These are phyloP conservation scores for Penaeus monodon DNA, from an alignment of 2,888 invertebrate species.

Conservation along the genomic window DNA sequence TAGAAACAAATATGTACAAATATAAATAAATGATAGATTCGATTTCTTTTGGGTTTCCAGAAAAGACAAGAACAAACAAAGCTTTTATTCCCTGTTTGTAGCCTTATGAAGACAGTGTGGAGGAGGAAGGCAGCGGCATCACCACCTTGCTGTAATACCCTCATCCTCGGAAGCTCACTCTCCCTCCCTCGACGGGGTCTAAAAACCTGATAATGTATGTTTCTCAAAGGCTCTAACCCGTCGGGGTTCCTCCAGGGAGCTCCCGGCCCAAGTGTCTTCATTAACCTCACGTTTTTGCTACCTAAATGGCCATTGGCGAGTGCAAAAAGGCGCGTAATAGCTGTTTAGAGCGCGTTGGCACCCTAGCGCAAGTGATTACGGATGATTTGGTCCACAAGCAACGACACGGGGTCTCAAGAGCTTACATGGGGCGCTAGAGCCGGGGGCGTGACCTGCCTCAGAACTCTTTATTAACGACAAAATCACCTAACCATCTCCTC, in stretches of 20 bases:
- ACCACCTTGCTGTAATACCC: conserved; percentile 26
- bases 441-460: conserved; percentile 41
- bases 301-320: conserved; percentile 52
- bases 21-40: too few relatives aligned
- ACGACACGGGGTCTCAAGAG: conserved; percentile 41
- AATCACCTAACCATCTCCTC: conserved; percentile 37
- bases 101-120: background rate
- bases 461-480: conserved; percentile 41
- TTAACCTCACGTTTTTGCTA: conserved; percentile 48
- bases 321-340: conserved; percentile 47
- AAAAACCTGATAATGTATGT: conserved; percentile 58
- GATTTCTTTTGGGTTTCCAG: too few relatives aligned
- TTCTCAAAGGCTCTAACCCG: conserved; percentile 19
- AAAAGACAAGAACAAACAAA: too few relatives aligned
- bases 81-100: too few relatives aligned
- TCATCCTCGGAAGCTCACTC: conserved; percentile 31
- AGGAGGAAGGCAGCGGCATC: background rate
- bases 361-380: conserved; percentile 55
- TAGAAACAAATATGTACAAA: too few relatives aligned
- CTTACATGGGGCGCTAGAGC: conserved; percentile 16
- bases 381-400: conserved; percentile 58
- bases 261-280: conserved; percentile 50
- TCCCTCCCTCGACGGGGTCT: background rate
- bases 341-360: conserved; percentile 51
- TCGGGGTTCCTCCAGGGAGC: conserved; percentile 22